A percentile compares a stretch with the other conserved stretches of the same genome.
phyloP scores from a whole-genome alignment of 2,113 vertebrate genomes.

The Sinocyclocheilus rhinocerous region DNA sequence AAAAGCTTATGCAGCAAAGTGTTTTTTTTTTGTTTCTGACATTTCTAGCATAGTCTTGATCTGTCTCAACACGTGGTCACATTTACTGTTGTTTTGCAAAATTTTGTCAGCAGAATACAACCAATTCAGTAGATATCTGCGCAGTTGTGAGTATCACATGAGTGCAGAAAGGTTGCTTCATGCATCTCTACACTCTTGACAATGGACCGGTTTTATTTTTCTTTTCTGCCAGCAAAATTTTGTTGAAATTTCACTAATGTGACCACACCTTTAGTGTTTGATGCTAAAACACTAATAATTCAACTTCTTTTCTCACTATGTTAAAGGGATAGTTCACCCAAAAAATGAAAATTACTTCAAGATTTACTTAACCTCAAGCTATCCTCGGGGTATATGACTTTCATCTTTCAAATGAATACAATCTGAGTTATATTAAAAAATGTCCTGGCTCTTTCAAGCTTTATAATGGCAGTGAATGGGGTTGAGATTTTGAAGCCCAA shows the following conservation, averaged over 20 bases:
- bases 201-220: too few species aligned
- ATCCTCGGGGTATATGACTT: background rate
- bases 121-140: background rate
- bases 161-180: background rate
- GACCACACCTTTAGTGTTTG: background rate
- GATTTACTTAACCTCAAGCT: background rate
- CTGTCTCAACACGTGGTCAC: background rate
- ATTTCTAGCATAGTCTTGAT: conserved; percentile 28
- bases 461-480: background rate
- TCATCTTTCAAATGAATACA: background rate
- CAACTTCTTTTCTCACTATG: background rate
- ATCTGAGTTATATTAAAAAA: background rate
- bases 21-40: background rate
- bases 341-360: background rate
- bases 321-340: background rate
- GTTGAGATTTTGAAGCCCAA: background rate
- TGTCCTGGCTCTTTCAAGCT: background rate
- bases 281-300: background rate
- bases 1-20: conserved; percentile 7
- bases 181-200: background rate
- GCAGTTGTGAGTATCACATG: background rate
- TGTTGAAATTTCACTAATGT: background rate
- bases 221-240: too few species aligned
- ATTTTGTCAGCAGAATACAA: background rate
- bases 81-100: background rate